Evolutionary conservation across 2,888 invertebrate genomes (phyloP).

Genomic region (Hirtodrosophila alboralis): DNA sequence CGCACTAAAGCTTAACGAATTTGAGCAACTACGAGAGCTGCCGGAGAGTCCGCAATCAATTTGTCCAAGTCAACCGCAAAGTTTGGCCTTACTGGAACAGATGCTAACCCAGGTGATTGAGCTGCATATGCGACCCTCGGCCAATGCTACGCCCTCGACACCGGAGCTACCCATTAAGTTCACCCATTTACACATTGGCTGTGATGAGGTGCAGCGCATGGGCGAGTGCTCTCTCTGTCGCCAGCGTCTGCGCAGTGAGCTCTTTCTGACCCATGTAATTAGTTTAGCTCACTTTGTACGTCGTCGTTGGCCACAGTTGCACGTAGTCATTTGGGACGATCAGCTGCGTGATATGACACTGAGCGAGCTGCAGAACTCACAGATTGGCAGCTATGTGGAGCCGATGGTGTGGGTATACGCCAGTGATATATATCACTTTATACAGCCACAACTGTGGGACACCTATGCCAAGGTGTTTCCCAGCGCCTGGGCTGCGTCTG

Average conservation of each 20-base stretch:
- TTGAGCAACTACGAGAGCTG: constrained; percentile 87
- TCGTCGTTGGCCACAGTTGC: constrained; percentile 86
- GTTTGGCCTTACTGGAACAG: constrained; percentile 87
- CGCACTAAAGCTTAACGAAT: constrained; percentile 88
- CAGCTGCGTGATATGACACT: constrained; percentile 89
- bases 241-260: constrained; percentile 83
- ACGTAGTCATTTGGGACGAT: constrained; percentile 91
- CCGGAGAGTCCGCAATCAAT: constrained; percentile 88
- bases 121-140: constrained; percentile 75
- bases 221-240: constrained; percentile 88
- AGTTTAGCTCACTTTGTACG: constrained; percentile 87
- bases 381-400: constrained; percentile 88
- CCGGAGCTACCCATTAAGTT: constrained; percentile 70
- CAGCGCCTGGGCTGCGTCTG: constrained; percentile 89
- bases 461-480: constrained; percentile 88
- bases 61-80: constrained; percentile 88
- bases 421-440: constrained; percentile 87
- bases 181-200: constrained; percentile 89
- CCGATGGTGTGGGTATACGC: constrained; percentile 94
- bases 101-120: constrained; percentile 89
- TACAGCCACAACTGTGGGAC: constrained; percentile 87
- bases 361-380: constrained; percentile 86
- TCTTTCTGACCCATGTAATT: constrained; percentile 88
- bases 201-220: constrained; percentile 90
- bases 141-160: constrained; percentile 39